A percentile compares a stretch with the other conserved stretches of the same genome.
phyloP scores from a whole-genome alignment of 2,113 vertebrate genomes.

The Ptychochromis oligacanthus region DNA sequence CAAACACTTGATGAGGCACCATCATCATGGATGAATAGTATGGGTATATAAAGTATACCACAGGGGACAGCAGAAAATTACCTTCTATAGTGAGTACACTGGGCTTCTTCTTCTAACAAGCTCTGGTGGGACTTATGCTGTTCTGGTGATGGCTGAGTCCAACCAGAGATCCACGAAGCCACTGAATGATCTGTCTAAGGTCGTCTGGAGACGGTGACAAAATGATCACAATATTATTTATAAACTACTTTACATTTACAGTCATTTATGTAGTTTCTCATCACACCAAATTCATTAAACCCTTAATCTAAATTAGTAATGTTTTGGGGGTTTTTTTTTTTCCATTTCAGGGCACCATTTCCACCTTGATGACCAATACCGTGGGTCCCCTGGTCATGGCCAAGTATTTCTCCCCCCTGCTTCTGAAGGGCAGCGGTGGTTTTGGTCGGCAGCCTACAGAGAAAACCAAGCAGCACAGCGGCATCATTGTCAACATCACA shows the following conservation, averaged over 20 bases:
- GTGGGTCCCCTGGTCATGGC: slow-evolving; percentile 76
- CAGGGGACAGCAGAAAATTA: neutral
- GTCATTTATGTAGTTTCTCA: neutral
- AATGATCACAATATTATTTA: neutral
- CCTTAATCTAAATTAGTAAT: neutral
- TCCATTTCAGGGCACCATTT: slow-evolving; percentile 56
- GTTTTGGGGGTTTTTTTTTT: neutral
- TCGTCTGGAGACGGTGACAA: neutral
- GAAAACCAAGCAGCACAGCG: slow-evolving; percentile 69
- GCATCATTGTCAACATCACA: slow-evolving; percentile 72
- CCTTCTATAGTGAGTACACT: neutral
- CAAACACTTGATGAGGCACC: neutral
- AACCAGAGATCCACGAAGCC: neutral
- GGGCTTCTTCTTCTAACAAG: neutral
- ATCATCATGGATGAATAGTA: neutral
- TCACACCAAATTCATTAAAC: neutral
- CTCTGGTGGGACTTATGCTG: neutral
- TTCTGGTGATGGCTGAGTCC: neutral
- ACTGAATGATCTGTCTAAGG: neutral
- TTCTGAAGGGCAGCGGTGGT: slow-evolving; percentile 71
- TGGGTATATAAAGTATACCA: no score
- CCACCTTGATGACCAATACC: slow-evolving; percentile 71
- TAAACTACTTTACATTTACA: neutral
- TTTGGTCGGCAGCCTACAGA: slow-evolving; percentile 71
- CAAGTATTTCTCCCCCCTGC: slow-evolving; percentile 75